Percentiles rank a stretch among this genome's conserved stretches.
These are phyloP conservation scores for Ichneumoninae sp. DNA, from an alignment of 2,888 invertebrate genomes.

Conservation along the genomic window DNA sequence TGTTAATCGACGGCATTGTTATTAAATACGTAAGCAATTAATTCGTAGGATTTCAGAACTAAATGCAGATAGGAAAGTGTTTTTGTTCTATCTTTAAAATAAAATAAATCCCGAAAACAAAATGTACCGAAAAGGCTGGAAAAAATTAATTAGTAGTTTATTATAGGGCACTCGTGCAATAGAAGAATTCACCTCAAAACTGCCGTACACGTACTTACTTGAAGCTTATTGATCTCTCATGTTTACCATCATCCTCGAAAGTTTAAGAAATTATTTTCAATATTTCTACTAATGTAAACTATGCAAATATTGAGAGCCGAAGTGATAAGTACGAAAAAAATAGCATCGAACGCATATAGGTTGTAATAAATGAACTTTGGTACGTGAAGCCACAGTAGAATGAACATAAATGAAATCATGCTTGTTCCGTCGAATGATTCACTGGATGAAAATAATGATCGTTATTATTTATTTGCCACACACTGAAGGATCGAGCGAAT, in stretches of 20 bases:
- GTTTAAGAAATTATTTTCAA: not conserved
- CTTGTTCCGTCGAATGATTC: conserved; percentile 26
- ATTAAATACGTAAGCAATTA: not conserved
- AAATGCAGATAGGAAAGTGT: not conserved
- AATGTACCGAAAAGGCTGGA: not conserved
- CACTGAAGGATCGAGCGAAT: not conserved
- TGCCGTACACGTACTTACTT: not conserved
- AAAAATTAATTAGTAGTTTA: not conserved
- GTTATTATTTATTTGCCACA: conserved; percentile 19
- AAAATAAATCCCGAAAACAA: not conserved
- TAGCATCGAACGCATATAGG: conserved; percentile 20
- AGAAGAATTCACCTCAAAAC: not conserved
- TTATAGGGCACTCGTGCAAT: not conserved
- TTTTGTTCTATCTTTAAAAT: not conserved
- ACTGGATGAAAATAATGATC: conserved; percentile 27
- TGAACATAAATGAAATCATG: conserved; percentile 26
- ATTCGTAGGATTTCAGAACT: not conserved
- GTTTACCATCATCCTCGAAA: not conserved
- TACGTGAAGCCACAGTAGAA: conserved; percentile 25
- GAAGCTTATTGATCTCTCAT: not conserved
- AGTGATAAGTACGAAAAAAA: conserved; percentile 33
- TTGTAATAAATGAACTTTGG: conserved; percentile 8
- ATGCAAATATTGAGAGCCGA: conserved; percentile 21
- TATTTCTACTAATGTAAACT: conserved; percentile 3
- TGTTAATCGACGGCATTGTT: not conserved